A percentile compares a stretch with the other conserved stretches of the same genome.
Evolutionary conservation across 1,140 invertebrate species (phyloP).

Genomic region (Drosophila ogumai): DNA sequence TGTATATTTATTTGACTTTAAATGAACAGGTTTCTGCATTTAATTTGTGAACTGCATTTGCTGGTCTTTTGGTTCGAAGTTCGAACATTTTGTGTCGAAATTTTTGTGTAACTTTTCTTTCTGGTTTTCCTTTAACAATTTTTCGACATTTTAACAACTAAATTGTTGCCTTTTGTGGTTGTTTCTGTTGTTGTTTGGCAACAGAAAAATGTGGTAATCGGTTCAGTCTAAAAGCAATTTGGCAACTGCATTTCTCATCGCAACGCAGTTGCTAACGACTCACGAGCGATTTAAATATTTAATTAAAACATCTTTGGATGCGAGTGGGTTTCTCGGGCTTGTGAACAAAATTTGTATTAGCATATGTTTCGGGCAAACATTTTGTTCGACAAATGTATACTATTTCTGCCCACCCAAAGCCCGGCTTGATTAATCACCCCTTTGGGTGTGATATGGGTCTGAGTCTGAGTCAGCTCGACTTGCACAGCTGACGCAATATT

Average conservation of each 20-base stretch:
- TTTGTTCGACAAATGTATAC: conserved; percentile 35
- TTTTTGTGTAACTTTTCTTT: conserved; percentile 48
- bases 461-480: conserved; percentile 12
- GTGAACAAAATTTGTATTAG: conserved; percentile 29
- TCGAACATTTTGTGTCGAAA: conserved; percentile 10
- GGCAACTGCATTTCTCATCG: conserved; percentile 48
- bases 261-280: conserved; percentile 6
- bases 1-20: conserved; percentile 10
- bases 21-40: conserved; percentile 6
- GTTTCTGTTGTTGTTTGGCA: conserved; percentile 38
- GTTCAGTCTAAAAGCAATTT: conserved; percentile 45
- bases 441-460: conserved; percentile 35
- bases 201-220: conserved; percentile 43
- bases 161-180: conserved; percentile 41
- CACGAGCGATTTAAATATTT: conserved; percentile 28
- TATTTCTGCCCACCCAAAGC: conserved; percentile 1
- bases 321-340: conserved; percentile 18
- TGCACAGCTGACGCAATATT: conserved; percentile 34
- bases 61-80: conserved; percentile 3
- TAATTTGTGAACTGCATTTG: conserved; percentile 30
- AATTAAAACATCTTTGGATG: conserved; percentile 29
- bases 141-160: conserved; percentile 32
- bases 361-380: conserved; percentile 38
- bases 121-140: conserved; percentile 25
- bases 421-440: conserved; percentile 32